Percentiles rank a stretch among this genome's conserved stretches.
phyloP scores from a whole-genome alignment of 2,888 invertebrate genomes.

The Alitta virens region DNA sequence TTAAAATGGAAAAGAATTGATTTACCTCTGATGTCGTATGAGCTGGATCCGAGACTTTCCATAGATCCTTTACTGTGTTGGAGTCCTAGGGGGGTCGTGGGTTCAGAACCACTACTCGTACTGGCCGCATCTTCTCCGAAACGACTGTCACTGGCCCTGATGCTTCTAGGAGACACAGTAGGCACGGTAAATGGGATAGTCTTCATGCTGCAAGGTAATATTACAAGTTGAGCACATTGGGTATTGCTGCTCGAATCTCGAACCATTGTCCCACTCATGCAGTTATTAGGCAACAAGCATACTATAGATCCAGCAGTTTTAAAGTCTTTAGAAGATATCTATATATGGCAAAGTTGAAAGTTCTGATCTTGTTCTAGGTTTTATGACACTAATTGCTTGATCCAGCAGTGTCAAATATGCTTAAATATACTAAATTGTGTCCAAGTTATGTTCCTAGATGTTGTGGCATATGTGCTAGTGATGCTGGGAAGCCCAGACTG shows the following conservation, averaged over 20 bases:
- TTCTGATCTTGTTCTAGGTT: too few species aligned
- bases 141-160: neutral
- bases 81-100: constrained; percentile 2
- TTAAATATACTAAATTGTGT: too few species aligned
- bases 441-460: too few species aligned
- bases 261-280: neutral
- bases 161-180: constrained; percentile 5
- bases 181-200: constrained; percentile 54
- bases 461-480: too few species aligned
- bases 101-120: constrained; percentile 15
- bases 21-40: constrained; percentile 2
- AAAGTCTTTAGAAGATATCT: too few species aligned
- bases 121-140: constrained; percentile 5
- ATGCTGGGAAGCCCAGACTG: neutral
- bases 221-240: constrained; percentile 29
- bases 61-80: neutral
- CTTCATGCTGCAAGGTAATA: constrained; percentile 49
- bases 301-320: too few species aligned
- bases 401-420: too few species aligned
- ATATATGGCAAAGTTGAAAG: too few species aligned
- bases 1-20: too few species aligned
- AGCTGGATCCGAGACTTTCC: constrained; percentile 5
- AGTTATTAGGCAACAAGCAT: too few species aligned
- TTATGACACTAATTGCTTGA: too few species aligned
- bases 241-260: neutral